Percentiles rank a stretch among this genome's conserved stretches.
Conservation (phyloP, 2,113 vertebrate species). For the Chauna torquata region DNA sequence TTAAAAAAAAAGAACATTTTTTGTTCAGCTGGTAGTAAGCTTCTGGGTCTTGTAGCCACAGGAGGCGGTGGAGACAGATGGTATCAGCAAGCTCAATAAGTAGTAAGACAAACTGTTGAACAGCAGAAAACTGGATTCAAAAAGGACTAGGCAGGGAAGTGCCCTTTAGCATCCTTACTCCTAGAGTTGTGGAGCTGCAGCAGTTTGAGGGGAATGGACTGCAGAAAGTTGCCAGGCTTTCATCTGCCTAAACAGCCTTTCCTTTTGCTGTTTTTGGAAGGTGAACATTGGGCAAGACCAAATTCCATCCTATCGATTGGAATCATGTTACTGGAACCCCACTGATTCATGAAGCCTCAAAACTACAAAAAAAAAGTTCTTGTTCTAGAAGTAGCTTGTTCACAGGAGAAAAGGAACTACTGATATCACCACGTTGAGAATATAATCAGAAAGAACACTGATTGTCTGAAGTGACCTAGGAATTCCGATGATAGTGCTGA, state of each 20-base stretch:
- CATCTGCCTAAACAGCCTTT: neutral
- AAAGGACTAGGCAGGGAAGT: neutral
- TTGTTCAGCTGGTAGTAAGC: neutral
- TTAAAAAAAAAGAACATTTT: neutral
- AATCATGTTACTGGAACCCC: neutral
- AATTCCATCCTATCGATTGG: neutral
- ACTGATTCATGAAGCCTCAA: neutral
- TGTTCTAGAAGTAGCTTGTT: neutral
- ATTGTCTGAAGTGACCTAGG: neutral
- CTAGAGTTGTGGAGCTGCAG: neutral
- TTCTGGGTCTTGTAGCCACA: neutral
- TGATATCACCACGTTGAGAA: neutral
- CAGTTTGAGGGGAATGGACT: neutral
- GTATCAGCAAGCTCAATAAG: neutral
- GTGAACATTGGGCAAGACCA: neutral
- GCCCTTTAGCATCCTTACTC: neutral
- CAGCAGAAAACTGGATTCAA: neutral
- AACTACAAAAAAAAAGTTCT: neutral
- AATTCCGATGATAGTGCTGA: neutral
- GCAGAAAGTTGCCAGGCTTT: neutral
- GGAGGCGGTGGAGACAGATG: neutral
- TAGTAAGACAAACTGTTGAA: neutral
- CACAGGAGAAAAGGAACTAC: neutral
- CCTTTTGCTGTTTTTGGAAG: neutral
- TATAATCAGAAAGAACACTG: neutral